Base-by-base conservation (phyloP, 1,140 invertebrate species). In the Drosophila eugracilis region DNA sequence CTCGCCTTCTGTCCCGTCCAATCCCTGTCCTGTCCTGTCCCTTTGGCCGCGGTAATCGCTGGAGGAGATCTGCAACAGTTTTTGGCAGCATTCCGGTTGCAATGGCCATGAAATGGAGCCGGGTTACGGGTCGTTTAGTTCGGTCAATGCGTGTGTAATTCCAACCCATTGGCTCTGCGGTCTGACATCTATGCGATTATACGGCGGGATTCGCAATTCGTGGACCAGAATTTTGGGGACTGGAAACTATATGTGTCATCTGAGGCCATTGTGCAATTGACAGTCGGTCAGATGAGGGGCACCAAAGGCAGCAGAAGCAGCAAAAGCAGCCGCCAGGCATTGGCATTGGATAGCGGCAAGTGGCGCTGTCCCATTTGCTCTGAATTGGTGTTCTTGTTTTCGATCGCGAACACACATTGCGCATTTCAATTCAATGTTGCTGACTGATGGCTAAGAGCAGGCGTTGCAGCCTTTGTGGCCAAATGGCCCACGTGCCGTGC, bases 141-240 rank as follows among this genome's bases (percentile, higher is more conserved):
- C 66, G 81, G 72, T 73, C 72, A 69, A 59, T 84, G 78, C 78
- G 78, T 81, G 74, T 81, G 78, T 78, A 77, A 83, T 69, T 79
- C 52, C 55, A 55, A 62, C 30, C 76, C 80, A 75, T 75, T 85
- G 47, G 34, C 39, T 69, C 28, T 84, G 72, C 28, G 80, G 76
- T 45, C 58, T 45, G 58, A 53, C 59, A 57, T 60, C 70, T 70
- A 34, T 55, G 54, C 49, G 36, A 69, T 69, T 69, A 67, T 67
- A 69, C 48, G 62, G 22, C 53, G 26, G 36, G 14, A 15, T 62
- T 28, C 39, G 45, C 26, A 65, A 10, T 37, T 62, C 22, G 41
- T 57, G 14, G 4, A 39, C 14, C 17, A 24, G 24, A n/a, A 2
- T n/a, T n/a, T n/a, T n/a, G 41, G 60, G 14, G 4, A 39, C 14